Conservation (phyloP, 2,888 invertebrate species). For the Portevinia maculata region DNA sequence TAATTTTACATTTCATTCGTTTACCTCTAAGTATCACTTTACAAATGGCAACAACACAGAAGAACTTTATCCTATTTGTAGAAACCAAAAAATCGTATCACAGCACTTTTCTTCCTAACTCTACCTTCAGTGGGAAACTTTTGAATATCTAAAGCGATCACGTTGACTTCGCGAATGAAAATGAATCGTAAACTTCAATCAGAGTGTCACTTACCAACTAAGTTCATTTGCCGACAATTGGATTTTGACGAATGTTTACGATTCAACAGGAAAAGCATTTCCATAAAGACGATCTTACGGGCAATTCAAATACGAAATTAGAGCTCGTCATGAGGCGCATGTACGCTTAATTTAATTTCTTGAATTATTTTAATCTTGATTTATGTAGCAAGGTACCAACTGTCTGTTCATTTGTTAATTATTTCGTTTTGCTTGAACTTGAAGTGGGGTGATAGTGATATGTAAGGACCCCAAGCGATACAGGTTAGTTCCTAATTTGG, state of each 20-base stretch:
- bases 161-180: conserved; percentile 56
- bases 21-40: conserved; percentile 52
- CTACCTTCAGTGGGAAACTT: conserved; percentile 16
- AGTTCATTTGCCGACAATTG: conserved; percentile 19
- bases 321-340: not conserved
- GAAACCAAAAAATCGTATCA: conserved; percentile 31
- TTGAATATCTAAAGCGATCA: conserved; percentile 41
- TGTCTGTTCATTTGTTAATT: not conserved
- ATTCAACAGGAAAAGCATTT: not conserved
- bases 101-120: conserved; percentile 55
- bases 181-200: conserved; percentile 47
- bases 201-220: conserved; percentile 40
- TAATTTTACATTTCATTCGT: not conserved
- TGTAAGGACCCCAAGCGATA: too few species aligned
- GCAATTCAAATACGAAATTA: not conserved
- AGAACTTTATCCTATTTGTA: not conserved
- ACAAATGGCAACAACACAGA: conserved; percentile 8
- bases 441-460: too few species aligned
- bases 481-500: not conserved
- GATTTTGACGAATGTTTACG: not conserved
- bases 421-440: conserved; percentile 6
- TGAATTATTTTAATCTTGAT: conserved; percentile 7
- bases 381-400: not conserved
- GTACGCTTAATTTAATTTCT: conserved; percentile 11
- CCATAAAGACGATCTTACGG: not conserved